Evolutionary conservation across 2,797 vertebrate genomes (phyloP).

Genomic region (Chrosomus eos): DNA sequence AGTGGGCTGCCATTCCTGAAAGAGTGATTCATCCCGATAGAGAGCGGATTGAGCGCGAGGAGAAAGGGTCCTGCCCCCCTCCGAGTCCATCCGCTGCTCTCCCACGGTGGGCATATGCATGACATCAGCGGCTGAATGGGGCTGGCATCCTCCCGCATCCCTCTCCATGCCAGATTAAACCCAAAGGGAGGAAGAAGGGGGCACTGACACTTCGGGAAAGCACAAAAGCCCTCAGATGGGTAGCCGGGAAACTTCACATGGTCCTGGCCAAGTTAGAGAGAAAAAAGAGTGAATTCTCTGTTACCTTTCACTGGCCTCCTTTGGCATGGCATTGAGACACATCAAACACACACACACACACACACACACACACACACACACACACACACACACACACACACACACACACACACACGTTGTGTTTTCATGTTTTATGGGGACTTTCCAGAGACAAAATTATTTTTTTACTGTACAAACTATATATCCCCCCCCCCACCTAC

Average conservation of each 20-base stretch:
- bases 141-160: constrained; percentile 71
- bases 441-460: background rate
- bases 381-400: constrained; percentile 14
- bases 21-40: constrained; percentile 83
- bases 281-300: constrained; percentile 42
- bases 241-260: constrained; percentile 82
- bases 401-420: background rate
- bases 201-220: constrained; percentile 77
- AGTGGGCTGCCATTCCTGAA: constrained; percentile 79
- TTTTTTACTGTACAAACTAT: no score
- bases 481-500: no score
- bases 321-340: constrained; percentile 66
- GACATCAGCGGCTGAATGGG: constrained; percentile 83
- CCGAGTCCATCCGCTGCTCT: constrained; percentile 74
- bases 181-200: constrained; percentile 70
- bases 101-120: constrained; percentile 85
- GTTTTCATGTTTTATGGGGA: background rate
- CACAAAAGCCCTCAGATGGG: constrained; percentile 81
- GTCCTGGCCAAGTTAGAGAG: constrained; percentile 72
- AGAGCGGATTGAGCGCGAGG: constrained; percentile 69
- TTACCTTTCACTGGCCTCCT: constrained; percentile 72
- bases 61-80: constrained; percentile 51
- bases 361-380: background rate
- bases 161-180: constrained; percentile 77
- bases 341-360: constrained; percentile 4